Percentiles rank a stretch among this genome's conserved stretches.
Evolutionary conservation across 2,888 invertebrate species (phyloP).

Genomic region (Trilocha varians): DNA sequence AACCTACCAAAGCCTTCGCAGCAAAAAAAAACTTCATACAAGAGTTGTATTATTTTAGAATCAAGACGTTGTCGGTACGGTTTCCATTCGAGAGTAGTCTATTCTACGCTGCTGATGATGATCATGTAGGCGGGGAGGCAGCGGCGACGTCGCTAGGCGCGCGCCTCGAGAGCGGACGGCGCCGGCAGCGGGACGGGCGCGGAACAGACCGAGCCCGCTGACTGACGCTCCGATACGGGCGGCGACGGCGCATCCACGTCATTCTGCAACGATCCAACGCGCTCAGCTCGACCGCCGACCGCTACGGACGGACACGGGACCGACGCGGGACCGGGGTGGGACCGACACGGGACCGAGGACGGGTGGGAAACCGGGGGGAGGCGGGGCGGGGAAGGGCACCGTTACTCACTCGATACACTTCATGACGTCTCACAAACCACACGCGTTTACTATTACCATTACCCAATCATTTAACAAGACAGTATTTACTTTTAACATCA

Average conservation of each 20-base stretch:
- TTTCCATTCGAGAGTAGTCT: neutral
- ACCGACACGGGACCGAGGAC: slow-evolving; percentile 13
- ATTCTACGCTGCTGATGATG: slow-evolving; percentile 13
- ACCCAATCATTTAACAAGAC: no score
- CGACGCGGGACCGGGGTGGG: slow-evolving; percentile 3
- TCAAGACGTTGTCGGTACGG: neutral
- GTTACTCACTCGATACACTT: slow-evolving; percentile 54
- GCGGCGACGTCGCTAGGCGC: slow-evolving; percentile 22
- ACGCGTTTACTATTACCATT: no score
- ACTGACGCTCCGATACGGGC: slow-evolving; percentile 46
- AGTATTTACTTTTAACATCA: no score
- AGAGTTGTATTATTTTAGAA: neutral
- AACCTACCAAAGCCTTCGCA: no score
- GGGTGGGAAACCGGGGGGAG: slow-evolving; percentile 17
- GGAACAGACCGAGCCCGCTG: slow-evolving; percentile 40
- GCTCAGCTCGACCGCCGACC: slow-evolving; percentile 59
- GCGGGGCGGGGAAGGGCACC: slow-evolving; percentile 31
- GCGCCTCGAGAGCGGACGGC: slow-evolving; percentile 16
- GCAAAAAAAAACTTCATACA: no score
- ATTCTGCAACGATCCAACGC: slow-evolving; percentile 70
- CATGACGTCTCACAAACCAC: slow-evolving; percentile 28
- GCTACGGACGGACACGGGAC: slow-evolving; percentile 40
- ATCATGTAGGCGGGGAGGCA: slow-evolving; percentile 16
- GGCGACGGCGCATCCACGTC: slow-evolving; percentile 69
- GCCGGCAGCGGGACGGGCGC: slow-evolving; percentile 6